phyloP scores from a whole-genome alignment of 2,888 invertebrate species.

The Chaitophorus viminalis region DNA sequence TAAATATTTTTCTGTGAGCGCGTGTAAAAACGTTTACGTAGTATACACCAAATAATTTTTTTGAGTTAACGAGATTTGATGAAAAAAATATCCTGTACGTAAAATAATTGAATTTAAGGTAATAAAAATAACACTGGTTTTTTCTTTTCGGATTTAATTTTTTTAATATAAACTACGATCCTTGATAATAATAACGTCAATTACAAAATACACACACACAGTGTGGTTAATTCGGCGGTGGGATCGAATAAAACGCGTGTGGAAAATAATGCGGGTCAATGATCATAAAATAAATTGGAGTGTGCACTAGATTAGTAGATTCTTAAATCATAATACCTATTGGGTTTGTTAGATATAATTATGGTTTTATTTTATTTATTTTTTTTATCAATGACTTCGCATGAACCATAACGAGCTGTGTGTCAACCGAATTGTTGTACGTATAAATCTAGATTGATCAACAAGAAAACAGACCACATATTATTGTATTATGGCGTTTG shows the following conservation, averaged over 20 bases:
- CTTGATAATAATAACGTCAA: neutral
- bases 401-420: neutral
- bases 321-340: neutral
- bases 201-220: neutral
- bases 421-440: neutral
- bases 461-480: no score
- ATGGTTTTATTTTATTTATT: neutral
- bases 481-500: no score
- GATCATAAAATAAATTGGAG: neutral
- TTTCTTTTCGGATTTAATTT: neutral
- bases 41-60: no score
- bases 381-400: neutral
- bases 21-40: no score
- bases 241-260: neutral
- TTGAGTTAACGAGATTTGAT: no score
- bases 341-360: neutral
- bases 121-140: neutral
- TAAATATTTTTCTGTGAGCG: no score
- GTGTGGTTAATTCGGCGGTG: neutral
- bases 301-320: neutral
- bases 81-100: no score
- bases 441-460: neutral
- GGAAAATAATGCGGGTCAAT: conserved; percentile 37
- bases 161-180: conserved; percentile 1
- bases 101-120: no score